Conservation (phyloP, 2,113 vertebrate genomes). For the Ia io region DNA sequence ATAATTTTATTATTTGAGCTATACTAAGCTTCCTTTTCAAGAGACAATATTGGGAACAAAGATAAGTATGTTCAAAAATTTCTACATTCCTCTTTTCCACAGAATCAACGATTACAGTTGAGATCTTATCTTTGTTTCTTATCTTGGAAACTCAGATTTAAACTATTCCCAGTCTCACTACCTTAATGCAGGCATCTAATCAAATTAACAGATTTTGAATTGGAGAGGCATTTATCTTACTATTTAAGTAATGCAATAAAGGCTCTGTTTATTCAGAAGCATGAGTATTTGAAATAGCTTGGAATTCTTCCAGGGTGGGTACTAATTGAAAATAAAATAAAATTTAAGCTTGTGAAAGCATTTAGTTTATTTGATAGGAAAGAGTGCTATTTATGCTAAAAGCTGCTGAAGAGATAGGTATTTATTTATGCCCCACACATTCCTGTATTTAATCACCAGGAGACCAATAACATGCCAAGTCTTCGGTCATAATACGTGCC, state of each 20-base stretch:
- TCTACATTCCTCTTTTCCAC: not conserved
- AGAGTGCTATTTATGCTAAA: not conserved
- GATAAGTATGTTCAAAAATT: slow-evolving; percentile 1
- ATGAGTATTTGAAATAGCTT: not conserved
- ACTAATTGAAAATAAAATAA: slow-evolving; percentile 21
- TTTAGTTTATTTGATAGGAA: not conserved
- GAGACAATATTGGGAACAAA: not conserved
- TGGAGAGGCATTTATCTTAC: not conserved
- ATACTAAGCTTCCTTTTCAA: not conserved
- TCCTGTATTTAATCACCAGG: not conserved
- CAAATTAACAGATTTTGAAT: not conserved
- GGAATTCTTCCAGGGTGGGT: not conserved
- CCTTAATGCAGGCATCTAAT: not conserved
- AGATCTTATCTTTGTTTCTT: not conserved
- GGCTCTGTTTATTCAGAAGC: not conserved
- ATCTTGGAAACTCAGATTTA: not conserved
- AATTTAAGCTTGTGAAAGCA: not conserved
- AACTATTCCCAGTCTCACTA: not conserved
- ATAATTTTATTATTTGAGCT: not conserved
- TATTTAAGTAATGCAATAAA: not conserved
- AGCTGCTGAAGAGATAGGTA: not conserved
- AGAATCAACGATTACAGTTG: not conserved
- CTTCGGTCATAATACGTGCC: not conserved
- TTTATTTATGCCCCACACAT: not conserved
- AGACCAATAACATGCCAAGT: not conserved